Percentiles rank a stretch among this genome's conserved stretches.
Conservation (phyloP, 2,888 invertebrate species). For the Plebejus melissa region DNA sequence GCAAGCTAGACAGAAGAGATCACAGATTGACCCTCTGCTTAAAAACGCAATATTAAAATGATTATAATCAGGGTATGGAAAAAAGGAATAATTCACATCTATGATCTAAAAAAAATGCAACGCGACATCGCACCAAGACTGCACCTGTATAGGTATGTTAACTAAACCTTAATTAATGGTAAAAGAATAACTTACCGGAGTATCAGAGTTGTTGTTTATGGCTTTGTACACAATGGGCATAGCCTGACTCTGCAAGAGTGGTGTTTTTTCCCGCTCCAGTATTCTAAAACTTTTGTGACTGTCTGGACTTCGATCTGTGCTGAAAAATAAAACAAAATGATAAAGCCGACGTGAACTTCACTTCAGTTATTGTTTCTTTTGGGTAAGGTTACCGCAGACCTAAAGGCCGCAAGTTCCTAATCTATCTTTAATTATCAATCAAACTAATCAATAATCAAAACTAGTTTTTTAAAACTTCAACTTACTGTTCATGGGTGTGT, state of each 20-base stretch:
- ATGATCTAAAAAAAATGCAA: background rate
- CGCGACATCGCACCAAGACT: too few relatives aligned
- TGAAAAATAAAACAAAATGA: background rate
- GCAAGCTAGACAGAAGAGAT: background rate
- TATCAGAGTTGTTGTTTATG: slow-evolving; percentile 46
- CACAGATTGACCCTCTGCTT: background rate
- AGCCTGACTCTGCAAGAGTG: slow-evolving; percentile 49
- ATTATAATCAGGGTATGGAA: background rate
- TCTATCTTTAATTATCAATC: too few relatives aligned
- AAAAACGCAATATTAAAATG: slow-evolving; percentile 1
- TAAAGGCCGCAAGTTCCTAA: too few relatives aligned
- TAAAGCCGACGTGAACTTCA: background rate
- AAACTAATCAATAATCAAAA: background rate
- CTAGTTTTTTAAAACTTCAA: slow-evolving; percentile 27
- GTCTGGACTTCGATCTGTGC: slow-evolving; percentile 20
- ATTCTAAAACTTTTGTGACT: slow-evolving; percentile 39
- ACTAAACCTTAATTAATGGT: too few relatives aligned
- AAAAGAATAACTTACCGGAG: slow-evolving; percentile 35
- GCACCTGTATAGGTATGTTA: too few relatives aligned
- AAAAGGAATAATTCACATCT: background rate
- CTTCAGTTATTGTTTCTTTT: background rate
- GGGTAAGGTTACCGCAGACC: too few relatives aligned
- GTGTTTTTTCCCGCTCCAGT: slow-evolving; percentile 46
- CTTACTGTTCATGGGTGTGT: slow-evolving; percentile 44
- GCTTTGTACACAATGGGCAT: slow-evolving; percentile 46